Percentiles rank a stretch among this genome's conserved stretches.
Conservation (phyloP, 2,113 vertebrate species). For the Dolichotis patagonum region DNA sequence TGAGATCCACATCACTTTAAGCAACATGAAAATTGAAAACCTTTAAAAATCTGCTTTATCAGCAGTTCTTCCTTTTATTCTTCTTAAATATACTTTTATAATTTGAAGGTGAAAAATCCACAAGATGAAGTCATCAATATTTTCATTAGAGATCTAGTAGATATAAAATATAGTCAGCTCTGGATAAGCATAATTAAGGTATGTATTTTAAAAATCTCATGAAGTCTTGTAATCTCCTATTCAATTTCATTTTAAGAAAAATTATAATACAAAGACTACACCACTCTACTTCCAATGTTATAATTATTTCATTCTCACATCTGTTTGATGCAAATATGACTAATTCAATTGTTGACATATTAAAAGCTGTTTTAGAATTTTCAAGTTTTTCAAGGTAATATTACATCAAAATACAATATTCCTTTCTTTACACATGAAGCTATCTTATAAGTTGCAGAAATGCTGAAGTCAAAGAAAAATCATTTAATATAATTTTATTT, state of each 20-base stretch:
- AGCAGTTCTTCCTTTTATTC: neutral
- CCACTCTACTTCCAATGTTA: neutral
- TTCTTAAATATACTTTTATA: neutral
- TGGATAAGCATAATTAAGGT: neutral
- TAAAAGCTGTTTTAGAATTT: constrained; percentile 29
- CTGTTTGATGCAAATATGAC: neutral
- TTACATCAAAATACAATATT: neutral
- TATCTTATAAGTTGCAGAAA: neutral
- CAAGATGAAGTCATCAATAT: neutral
- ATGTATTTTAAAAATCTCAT: neutral
- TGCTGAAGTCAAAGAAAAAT: constrained; percentile 6
- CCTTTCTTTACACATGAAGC: neutral
- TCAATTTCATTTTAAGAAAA: constrained; percentile 48
- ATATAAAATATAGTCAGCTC: neutral
- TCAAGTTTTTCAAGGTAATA: constrained; percentile 40
- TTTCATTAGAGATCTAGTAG: neutral
- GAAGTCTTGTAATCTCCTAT: neutral
- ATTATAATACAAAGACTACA: neutral
- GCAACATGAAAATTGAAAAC: neutral
- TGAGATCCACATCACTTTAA: neutral
- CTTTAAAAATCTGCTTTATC: neutral
- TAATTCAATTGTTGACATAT: neutral
- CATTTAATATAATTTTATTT: neutral
- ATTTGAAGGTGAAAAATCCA: neutral
- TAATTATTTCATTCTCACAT: neutral